phyloP scores from a whole-genome alignment of 1,140 invertebrate species.

The Ceratina japonica region DNA sequence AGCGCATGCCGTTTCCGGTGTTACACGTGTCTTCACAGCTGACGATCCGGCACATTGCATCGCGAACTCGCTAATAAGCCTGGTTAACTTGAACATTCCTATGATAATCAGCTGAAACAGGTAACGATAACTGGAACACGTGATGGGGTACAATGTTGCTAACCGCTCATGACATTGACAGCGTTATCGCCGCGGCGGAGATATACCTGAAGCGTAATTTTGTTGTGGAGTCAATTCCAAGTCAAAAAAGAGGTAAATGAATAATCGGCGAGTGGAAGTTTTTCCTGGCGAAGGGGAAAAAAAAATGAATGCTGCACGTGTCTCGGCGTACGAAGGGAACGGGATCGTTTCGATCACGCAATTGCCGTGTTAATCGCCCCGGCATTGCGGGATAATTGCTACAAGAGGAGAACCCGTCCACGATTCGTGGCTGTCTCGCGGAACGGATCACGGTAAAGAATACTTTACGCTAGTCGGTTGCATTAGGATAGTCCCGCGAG shows the following conservation, averaged over 20 bases:
- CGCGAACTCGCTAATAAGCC: conserved; percentile 28
- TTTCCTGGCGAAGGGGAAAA: background rate
- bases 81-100: background rate
- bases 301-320: background rate
- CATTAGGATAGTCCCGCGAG: conserved; percentile 18
- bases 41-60: background rate
- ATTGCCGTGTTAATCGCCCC: conserved; percentile 4
- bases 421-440: background rate
- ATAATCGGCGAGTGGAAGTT: background rate
- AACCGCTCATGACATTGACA: background rate
- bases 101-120: conserved; percentile 16
- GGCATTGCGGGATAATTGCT: background rate
- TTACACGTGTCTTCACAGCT: background rate
- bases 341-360: background rate
- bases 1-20: too few relatives aligned
- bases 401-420: background rate
- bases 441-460: background rate
- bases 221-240: background rate
- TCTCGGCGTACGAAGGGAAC: background rate
- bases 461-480: background rate
- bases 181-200: background rate
- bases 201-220: too few relatives aligned
- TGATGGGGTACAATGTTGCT: background rate
- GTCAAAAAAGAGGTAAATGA: background rate
- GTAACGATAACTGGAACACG: background rate